Evolutionary conservation across 2,888 invertebrate genomes (phyloP), one percentile per base, ranked within the genome.

Genomic region (Tachina grossa): DNA sequence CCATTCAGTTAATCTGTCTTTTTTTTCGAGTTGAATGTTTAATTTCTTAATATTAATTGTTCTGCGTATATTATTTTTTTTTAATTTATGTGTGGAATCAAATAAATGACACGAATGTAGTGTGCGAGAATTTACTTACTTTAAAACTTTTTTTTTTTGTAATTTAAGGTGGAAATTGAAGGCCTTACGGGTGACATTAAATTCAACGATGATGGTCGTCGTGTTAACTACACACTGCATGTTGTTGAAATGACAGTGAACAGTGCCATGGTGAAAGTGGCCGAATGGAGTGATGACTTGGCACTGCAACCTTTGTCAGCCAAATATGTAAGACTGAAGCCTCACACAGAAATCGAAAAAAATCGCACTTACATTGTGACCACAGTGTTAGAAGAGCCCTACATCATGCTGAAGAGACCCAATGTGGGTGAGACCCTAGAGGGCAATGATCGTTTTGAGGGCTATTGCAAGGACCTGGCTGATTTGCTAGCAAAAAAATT

Each of bases 161-260:
- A 57, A 93, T 91, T 94, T 55, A 94, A 97, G 97, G 97, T 97
- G 87, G 97, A 97, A 93, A 95, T 97, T 88, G 97, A 97, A 93
- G 98, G 98, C 13, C 94, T 98, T 82, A 98, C 97, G 1, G 98
- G 98, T 74, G 97, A 97, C 92, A 96, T 98, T 89, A 96, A 97
- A 72, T 98, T 98, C 93, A 97, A 96, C 91, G 97, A 98, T 89
- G 97, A 97, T 90, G 98, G 98, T 14, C 95, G 97, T 89, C 94
- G 98, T 74, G 95, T 96, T 91, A 97, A 98, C 93, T 98, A 97
- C 92, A 96, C 97, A 0, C 93, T 98, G 87, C 97, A 98, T 91
- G 96, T 97, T 84, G 96, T 98, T 71, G 97, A 98, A 93, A 97
- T 98, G 97, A 98, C 98, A 6, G 96, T 97, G 79, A 97, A 98